A percentile compares a stretch with the other conserved stretches of the same genome.
These are phyloP conservation scores for Haliclona indistincta DNA, from an alignment of 37 sponge, comb jelly and placozoan species.

Conservation along the genomic window DNA sequence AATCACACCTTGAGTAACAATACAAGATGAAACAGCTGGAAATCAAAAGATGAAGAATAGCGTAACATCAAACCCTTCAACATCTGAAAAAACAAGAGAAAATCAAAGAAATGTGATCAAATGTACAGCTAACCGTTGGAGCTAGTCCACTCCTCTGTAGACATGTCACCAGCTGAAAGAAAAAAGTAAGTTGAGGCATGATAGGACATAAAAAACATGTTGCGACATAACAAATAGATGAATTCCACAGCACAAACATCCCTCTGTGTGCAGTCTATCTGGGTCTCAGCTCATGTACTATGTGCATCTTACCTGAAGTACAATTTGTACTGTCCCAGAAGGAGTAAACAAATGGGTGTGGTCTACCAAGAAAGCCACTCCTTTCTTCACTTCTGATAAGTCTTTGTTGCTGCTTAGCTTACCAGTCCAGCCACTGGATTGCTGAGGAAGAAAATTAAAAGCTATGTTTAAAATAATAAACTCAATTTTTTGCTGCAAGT, in stretches of 20 bases:
- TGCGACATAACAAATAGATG: too few species aligned
- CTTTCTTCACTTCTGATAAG: slow-evolving; percentile 7
- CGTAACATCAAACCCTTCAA: slow-evolving; percentile 46
- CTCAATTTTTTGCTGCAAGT: too few species aligned
- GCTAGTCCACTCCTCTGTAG: slow-evolving; percentile 8
- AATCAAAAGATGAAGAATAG: slow-evolving; percentile 27
- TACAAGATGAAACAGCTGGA: slow-evolving; percentile 43
- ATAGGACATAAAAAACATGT: too few species aligned
- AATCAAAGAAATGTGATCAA: not conserved
- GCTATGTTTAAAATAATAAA: not conserved
- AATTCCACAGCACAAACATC: too few species aligned
- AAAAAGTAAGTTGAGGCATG: not conserved
- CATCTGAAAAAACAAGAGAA: slow-evolving; percentile 25
- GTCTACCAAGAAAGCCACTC: slow-evolving; percentile 46
- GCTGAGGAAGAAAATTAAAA: not conserved
- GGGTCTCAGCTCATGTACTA: too few species aligned
- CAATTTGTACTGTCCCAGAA: slow-evolving; percentile 21
- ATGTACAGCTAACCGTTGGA: slow-evolving; percentile 29
- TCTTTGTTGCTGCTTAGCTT: slow-evolving; percentile 30
- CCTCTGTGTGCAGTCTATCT: too few species aligned
- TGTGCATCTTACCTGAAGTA: slow-evolving; percentile 20
- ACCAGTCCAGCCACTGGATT: not conserved
- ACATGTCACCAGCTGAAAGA: slow-evolving; percentile 32
- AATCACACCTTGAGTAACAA: slow-evolving; percentile 40
- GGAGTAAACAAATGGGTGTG: slow-evolving; percentile 46